These are phyloP conservation scores for Neoarius graeffei DNA, from an alignment of 2,113 vertebrate genomes.

Conservation along the genomic window DNA sequence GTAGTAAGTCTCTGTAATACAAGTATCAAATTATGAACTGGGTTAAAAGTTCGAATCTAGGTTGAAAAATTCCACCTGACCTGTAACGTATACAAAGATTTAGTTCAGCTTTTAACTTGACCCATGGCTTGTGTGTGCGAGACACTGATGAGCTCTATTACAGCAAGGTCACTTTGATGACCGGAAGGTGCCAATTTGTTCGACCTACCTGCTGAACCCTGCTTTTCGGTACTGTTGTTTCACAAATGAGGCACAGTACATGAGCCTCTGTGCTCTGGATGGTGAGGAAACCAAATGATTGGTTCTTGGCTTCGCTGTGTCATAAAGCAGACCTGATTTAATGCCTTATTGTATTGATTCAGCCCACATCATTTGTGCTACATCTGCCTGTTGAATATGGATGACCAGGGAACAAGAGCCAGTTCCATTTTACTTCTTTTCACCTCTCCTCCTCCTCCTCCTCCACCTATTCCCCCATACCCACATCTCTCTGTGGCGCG, in stretches of 20 bases:
- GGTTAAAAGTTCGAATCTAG: too few relatives aligned
- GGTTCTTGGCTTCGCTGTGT: conserved; percentile 3
- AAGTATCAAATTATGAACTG: too few relatives aligned
- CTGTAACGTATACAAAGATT: background rate
- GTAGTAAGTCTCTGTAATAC: too few relatives aligned
- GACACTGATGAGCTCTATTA: background rate
- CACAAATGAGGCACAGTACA: background rate
- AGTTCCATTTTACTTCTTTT: conserved; percentile 39
- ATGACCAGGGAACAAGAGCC: conserved; percentile 40
- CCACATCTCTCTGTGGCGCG: background rate
- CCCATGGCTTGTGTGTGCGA: background rate
- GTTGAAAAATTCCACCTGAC: too few relatives aligned
- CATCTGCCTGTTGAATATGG: conserved; percentile 46
- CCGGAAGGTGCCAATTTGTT: background rate
- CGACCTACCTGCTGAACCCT: background rate
- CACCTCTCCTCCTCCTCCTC: background rate
- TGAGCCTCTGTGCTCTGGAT: background rate
- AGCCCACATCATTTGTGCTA: conserved; percentile 39
- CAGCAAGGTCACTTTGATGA: background rate
- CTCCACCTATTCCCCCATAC: background rate
- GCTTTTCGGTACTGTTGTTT: background rate
- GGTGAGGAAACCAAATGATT: conserved; percentile 30
- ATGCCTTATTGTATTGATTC: conserved; percentile 47
- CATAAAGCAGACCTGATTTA: conserved; percentile 32
- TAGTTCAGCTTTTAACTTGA: background rate